These are phyloP conservation scores for Saiga tatarica DNA, from an alignment of 2,113 vertebrate species.

Conservation along the genomic window DNA sequence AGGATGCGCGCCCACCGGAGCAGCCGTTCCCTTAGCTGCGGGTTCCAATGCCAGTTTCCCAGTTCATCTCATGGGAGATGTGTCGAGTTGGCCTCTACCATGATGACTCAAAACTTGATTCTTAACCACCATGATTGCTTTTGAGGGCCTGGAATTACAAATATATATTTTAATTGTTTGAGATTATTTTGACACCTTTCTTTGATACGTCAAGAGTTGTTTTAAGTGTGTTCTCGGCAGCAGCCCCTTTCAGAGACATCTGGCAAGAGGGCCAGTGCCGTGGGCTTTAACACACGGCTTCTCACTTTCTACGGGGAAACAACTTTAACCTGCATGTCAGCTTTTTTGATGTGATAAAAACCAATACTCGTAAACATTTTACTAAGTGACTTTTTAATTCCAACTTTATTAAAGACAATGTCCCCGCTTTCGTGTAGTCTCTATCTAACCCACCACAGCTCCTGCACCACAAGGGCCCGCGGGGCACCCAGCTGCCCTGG, in stretches of 20 bases:
- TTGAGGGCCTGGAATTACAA: constrained; percentile 79
- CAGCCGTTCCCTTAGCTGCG: constrained; percentile 3
- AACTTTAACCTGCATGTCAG: constrained; percentile 76
- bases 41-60: constrained; percentile 79
- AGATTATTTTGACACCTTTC: constrained; percentile 76
- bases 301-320: constrained; percentile 69
- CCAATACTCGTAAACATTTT: constrained; percentile 71
- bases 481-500: neutral
- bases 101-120: constrained; percentile 75
- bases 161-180: constrained; percentile 84
- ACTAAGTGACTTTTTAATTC: constrained; percentile 85
- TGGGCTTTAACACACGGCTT: constrained; percentile 68
- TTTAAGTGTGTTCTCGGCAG: constrained; percentile 61
- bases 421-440: constrained; percentile 78
- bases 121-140: constrained; percentile 68
- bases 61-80: constrained; percentile 59
- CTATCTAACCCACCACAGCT: neutral
- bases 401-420: constrained; percentile 82
- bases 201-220: constrained; percentile 70
- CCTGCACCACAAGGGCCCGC: neutral
- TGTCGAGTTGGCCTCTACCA: constrained; percentile 48
- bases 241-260: constrained; percentile 40
- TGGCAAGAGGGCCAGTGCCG: constrained; percentile 42
- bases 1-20: constrained; percentile 24
- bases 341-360: constrained; percentile 83